Base-by-base conservation (phyloP, 1,140 invertebrate genomes). In the Bombus confusus region DNA sequence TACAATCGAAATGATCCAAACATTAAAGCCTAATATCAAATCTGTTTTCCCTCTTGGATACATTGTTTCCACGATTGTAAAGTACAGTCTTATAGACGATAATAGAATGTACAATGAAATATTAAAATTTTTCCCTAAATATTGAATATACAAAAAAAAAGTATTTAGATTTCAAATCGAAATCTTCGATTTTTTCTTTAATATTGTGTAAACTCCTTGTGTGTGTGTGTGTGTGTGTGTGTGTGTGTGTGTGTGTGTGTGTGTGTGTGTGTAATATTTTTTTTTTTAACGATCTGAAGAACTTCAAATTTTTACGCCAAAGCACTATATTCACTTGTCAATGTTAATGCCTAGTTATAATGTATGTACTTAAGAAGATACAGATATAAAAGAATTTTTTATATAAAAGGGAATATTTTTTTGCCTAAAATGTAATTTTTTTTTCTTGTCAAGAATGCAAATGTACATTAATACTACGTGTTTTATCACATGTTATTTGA, bases 1-100 rank as follows among this genome's bases (percentile, higher is more conserved):
- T 86, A 90, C 86, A 90, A 90, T 90, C 86, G 89, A 90, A 90
- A 90, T 90, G 89, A 90, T 90, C 89, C 88, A 90, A 90, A 90
- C 89, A 78, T 83, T 90, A 47, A 86, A 31, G 25, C 59, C 77
- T 59, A 85, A 74, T 87, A 87, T 76, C 62, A 84, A 85, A 75
- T 69, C 18, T 59, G 57, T 31, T 28, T 68, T 59, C 52, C 59
- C 62, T n/a, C 47, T 28, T 64, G n/a, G 25, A 76, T 80, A 87
- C 57, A 66, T 73, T 57, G 39, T 62, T 47, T 83, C 66, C 59
- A 43, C 34, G 34, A 78, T 78, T 86, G 66, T 86, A 86, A 86
- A 86, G 64, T 76, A 76, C 80, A 86, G 47, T 77, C 62, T 75
- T 76, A 85, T 47, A 22, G 18, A 68, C 25, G 43, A 76, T 71